A percentile compares a stretch with the other conserved stretches of the same genome.
Conservation (phyloP, 2,888 invertebrate genomes). For the Axea sp. region DNA sequence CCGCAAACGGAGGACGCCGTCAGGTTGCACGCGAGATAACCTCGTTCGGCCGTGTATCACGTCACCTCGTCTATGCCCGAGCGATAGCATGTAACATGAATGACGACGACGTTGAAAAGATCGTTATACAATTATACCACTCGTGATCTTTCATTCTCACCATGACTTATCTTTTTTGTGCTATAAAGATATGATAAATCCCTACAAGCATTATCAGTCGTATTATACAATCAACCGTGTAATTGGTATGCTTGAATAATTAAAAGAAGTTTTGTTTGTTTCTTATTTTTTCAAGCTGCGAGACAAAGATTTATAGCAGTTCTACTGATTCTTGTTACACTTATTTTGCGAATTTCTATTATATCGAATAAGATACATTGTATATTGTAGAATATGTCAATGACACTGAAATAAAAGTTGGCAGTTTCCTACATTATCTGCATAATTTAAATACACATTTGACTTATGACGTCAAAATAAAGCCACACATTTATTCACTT, state of each 20-base stretch:
- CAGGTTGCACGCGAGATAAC: constrained; percentile 66
- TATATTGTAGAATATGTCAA: no score
- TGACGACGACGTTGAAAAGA: constrained; percentile 64
- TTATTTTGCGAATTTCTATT: no score
- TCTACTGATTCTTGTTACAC: not conserved
- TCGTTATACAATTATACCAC: constrained; percentile 56
- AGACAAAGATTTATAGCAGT: not conserved
- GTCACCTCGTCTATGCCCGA: constrained; percentile 67
- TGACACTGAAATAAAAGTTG: no score
- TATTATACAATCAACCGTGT: constrained; percentile 36
- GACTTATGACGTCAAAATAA: no score
- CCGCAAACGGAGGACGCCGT: constrained; percentile 60
- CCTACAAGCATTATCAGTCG: constrained; percentile 31
- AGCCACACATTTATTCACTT: no score
- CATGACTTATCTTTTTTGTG: constrained; percentile 48
- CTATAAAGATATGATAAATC: constrained; percentile 49
- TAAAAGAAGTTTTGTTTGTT: constrained; percentile 11
- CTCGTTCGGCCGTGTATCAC: constrained; percentile 67
- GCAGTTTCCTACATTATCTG: no score
- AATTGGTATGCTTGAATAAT: constrained; percentile 37
- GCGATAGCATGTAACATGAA: constrained; percentile 67
- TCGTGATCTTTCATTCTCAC: constrained; percentile 56
- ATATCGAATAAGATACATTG: no score
- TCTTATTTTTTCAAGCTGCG: not conserved
- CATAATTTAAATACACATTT: no score